Conservation (phyloP, 2,797 vertebrate genomes). For the Tauraco hartlaubi region DNA sequence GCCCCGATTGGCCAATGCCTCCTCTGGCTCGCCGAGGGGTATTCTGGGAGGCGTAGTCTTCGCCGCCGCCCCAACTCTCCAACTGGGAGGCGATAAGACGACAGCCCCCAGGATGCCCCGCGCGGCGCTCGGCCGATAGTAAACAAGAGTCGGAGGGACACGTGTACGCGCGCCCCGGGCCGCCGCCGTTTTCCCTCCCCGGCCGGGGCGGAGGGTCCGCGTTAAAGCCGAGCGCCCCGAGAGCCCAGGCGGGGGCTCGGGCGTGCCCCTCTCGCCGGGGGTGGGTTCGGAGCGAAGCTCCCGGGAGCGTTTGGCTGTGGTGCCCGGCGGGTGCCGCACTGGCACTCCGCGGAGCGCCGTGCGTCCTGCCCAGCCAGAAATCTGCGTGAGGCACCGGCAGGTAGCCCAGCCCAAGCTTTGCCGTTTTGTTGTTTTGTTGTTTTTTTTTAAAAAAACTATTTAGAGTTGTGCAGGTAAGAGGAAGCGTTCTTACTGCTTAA, state of each 20-base stretch:
- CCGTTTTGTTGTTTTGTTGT: no score
- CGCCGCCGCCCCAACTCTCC: rapidly evolving
- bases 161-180: slow-evolving; percentile 70
- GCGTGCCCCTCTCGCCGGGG: not conserved
- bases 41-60: slow-evolving; percentile 74
- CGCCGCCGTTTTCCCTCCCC: not conserved
- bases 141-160: slow-evolving; percentile 83
- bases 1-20: not conserved
- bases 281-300: not conserved
- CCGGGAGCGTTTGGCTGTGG: not conserved
- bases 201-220: not conserved
- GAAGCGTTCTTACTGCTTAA: rapidly evolving
- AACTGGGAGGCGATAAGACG: not conserved
- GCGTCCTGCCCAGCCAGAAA: not conserved
- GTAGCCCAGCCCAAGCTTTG: no score
- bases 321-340: not conserved
- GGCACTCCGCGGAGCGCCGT: not conserved
- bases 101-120: slow-evolving; percentile 69
- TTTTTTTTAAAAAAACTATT: not conserved
- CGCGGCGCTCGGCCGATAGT: slow-evolving; percentile 65
- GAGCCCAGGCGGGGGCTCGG: not conserved
- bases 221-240: not conserved
- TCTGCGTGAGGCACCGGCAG: not conserved
- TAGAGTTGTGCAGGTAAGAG: not conserved
- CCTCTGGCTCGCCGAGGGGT: not conserved